Conservation (phyloP, 2,888 invertebrate species). For the Euplagia quadripunctaria region DNA sequence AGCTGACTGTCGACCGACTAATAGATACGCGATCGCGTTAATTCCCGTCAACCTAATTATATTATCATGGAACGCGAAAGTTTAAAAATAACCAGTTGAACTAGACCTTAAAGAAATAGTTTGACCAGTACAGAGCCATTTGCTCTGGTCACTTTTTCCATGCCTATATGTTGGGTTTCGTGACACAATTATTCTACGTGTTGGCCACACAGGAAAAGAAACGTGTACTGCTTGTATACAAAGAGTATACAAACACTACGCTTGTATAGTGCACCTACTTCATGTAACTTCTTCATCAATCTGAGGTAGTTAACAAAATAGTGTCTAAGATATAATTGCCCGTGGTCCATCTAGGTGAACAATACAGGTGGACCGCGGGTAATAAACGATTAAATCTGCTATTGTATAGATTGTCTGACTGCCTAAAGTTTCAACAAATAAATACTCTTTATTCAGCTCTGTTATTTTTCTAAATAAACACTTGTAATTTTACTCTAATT, state of each 20-base stretch:
- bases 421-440: not conserved
- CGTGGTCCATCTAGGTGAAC: too few species aligned
- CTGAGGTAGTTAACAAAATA: not conserved
- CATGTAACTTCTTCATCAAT: not conserved
- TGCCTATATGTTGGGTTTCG: too few species aligned
- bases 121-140: slow-evolving; percentile 1
- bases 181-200: too few species aligned
- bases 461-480: not conserved
- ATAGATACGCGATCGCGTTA: too few species aligned
- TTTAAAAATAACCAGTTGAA: not conserved
- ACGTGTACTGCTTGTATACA: not conserved
- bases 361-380: too few species aligned
- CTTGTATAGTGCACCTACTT: not conserved
- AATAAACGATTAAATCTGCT: too few species aligned
- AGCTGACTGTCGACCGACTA: too few species aligned
- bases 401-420: not conserved
- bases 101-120: not conserved
- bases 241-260: too few species aligned
- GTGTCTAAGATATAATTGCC: too few species aligned
- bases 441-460: not conserved
- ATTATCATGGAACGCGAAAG: not conserved
- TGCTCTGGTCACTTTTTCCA: slow-evolving; percentile 14
- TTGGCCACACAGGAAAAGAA: not conserved
- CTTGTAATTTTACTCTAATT: not conserved
- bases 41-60: too few species aligned